phyloP scores from a whole-genome alignment of 2,113 vertebrate species.

The Rattus rattus region DNA sequence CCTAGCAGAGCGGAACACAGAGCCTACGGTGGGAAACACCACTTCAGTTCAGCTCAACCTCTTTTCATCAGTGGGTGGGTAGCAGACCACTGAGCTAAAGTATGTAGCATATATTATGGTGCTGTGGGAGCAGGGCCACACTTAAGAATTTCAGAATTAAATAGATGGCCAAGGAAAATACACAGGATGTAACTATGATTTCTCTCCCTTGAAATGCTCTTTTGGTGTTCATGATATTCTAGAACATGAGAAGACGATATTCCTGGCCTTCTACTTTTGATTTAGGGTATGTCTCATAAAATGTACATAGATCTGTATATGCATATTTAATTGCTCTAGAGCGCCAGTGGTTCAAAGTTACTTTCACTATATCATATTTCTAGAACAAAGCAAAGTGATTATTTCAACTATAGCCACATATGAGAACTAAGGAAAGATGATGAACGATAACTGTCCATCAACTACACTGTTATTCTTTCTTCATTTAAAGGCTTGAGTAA shows the following conservation, averaged over 20 bases:
- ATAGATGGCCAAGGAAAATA: background rate
- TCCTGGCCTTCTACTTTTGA: background rate
- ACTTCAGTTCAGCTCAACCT: conserved; percentile 9
- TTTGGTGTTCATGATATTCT: background rate
- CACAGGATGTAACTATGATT: background rate
- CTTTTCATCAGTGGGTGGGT: background rate
- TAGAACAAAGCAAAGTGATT: background rate
- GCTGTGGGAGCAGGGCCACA: background rate
- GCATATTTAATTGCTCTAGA: conserved; percentile 3
- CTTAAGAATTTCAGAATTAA: conserved; percentile 36
- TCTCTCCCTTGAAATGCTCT: conserved; percentile 30
- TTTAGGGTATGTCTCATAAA: background rate
- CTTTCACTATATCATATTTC: background rate
- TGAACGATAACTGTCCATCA: background rate
- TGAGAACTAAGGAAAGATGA: conserved; percentile 38
- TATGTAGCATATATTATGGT: background rate
- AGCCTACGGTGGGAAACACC: background rate
- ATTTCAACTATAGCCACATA: background rate
- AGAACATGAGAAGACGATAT: background rate
- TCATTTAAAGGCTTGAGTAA: conserved; percentile 6
- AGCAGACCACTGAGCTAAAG: background rate
- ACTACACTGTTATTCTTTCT: conserved; percentile 7
- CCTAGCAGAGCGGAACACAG: conserved; percentile 47
- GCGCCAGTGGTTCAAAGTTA: background rate
- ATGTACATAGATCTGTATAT: background rate